Conservation (phyloP, 2,888 invertebrate species). For the Chloroclysta siterata region DNA sequence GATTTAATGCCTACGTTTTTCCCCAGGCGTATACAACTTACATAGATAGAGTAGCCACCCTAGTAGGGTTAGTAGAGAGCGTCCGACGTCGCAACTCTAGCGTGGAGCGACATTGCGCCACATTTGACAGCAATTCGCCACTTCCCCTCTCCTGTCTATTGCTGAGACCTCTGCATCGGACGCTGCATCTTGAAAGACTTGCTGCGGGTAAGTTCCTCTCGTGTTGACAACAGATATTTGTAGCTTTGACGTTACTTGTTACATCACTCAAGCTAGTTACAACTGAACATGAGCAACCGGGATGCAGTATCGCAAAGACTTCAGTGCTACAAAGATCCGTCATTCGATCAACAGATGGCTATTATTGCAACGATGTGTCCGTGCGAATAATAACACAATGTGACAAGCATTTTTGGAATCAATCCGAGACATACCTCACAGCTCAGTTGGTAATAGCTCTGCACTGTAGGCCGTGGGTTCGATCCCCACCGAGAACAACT, state of each 20-base stretch:
- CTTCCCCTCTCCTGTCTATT: slow-evolving; percentile 94
- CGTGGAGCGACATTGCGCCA: slow-evolving; percentile 80
- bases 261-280: too few species aligned
- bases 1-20: neutral
- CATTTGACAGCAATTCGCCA: slow-evolving; percentile 85
- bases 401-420: too few species aligned
- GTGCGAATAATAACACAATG: too few species aligned
- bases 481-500: too few species aligned
- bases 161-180: slow-evolving; percentile 94
- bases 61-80: slow-evolving; percentile 93
- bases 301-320: too few species aligned
- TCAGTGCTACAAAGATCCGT: neutral
- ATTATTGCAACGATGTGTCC: too few species aligned
- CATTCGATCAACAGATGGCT: neutral
- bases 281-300: too few species aligned
- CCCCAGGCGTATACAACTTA: slow-evolving; percentile 86
- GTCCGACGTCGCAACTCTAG: slow-evolving; percentile 89
- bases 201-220: slow-evolving; percentile 21
- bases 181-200: slow-evolving; percentile 72
- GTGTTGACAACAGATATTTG: too few species aligned
- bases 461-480: too few species aligned
- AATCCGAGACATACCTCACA: too few species aligned
- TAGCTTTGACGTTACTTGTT: too few species aligned
- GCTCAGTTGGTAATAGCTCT: too few species aligned
- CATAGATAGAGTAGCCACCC: slow-evolving; percentile 87